Evolutionary conservation across 2,888 invertebrate genomes (phyloP).

Genomic region (Phyllotreta cruciferae): DNA sequence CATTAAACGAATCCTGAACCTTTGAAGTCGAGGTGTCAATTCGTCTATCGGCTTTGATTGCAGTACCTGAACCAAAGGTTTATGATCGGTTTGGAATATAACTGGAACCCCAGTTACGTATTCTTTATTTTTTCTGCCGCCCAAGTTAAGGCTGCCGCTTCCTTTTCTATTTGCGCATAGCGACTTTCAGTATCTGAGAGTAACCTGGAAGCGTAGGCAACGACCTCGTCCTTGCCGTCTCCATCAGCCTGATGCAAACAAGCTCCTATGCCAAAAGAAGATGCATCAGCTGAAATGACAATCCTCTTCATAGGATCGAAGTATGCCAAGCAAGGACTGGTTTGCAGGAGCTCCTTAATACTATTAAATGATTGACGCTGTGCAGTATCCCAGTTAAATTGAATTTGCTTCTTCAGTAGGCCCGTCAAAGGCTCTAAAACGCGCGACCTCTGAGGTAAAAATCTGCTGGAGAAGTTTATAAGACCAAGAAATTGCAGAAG

Average conservation of each 20-base stretch:
- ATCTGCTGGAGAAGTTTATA: conserved; percentile 28
- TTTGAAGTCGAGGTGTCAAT: conserved; percentile 26
- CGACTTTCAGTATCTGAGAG: conserved; percentile 23
- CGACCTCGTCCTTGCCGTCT: conserved; percentile 16
- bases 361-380: conserved; percentile 19
- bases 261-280: conserved; percentile 29
- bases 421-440: conserved; percentile 25
- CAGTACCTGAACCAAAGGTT: conserved; percentile 27
- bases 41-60: conserved; percentile 32
- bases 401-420: conserved; percentile 11
- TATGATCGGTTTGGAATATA: conserved; percentile 27
- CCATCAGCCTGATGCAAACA: conserved; percentile 18
- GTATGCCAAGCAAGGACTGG: conserved; percentile 17
- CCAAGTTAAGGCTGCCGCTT: conserved; percentile 25
- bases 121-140: conserved; percentile 22
- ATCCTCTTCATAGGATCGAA: not conserved
- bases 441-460: not conserved
- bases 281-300: conserved; percentile 27
- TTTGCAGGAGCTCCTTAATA: conserved; percentile 17
- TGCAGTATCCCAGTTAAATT: conserved; percentile 20
- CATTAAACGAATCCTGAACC: conserved; percentile 26
- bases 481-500: conserved; percentile 31
- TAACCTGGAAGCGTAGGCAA: conserved; percentile 23
- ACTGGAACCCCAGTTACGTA: conserved; percentile 14
- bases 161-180: conserved; percentile 25